Evolutionary conservation across 1,140 invertebrate species (phyloP).

Genomic region (Acyrthosiphon pisum): DNA sequence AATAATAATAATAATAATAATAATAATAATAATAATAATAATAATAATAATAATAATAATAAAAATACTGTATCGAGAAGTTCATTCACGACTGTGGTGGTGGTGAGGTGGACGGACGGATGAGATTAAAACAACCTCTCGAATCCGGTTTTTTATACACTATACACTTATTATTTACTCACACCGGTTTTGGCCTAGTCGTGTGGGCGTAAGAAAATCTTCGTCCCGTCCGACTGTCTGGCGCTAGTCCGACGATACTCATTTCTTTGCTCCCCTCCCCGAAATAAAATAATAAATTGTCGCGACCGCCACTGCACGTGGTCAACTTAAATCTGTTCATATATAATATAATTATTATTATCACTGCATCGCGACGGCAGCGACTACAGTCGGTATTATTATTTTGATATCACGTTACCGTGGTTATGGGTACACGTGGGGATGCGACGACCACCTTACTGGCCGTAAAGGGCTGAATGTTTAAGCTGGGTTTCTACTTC

Average conservation of each 20-base stretch:
- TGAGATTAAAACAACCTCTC: not conserved
- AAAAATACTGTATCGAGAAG: not conserved
- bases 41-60: no score
- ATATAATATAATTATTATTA: not conserved
- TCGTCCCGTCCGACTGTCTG: slow-evolving; percentile 50
- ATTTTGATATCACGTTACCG: not conserved
- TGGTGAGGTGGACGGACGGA: not conserved
- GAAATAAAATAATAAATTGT: not conserved
- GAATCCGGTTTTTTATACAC: not conserved
- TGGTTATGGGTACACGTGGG: not conserved
- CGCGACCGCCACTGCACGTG: not conserved
- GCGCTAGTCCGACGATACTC: not conserved
- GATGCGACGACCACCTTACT: no score
- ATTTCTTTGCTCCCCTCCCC: not conserved
- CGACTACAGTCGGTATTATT: not conserved
- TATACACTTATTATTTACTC: not conserved
- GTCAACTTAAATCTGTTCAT: not conserved
- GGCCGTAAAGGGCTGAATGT: no score
- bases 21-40: no score
- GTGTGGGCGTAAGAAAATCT: slow-evolving; percentile 29
- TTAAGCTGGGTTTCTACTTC: not conserved
- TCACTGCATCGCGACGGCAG: not conserved
- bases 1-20: no score
- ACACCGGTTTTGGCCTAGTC: slow-evolving; percentile 2
- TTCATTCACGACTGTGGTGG: not conserved